Conservation (phyloP, 2,888 invertebrate species). For the Anodontia alba region DNA sequence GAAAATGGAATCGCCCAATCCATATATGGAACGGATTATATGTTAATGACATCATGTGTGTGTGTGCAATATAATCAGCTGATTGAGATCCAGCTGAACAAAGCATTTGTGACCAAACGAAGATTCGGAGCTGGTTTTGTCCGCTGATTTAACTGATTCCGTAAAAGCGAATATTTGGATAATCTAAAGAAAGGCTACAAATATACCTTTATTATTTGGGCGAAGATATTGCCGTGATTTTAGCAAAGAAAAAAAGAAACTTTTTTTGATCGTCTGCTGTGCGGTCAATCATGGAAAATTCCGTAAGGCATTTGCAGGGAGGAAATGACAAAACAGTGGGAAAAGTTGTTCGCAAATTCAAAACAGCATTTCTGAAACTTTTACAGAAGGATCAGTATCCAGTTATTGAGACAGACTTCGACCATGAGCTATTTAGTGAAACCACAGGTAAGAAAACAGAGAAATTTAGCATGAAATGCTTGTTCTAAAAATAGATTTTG, state of each 20-base stretch:
- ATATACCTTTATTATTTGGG: too few relatives aligned
- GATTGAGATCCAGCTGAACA: constrained; percentile 21
- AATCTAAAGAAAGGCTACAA: too few relatives aligned
- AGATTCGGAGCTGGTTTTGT: too few relatives aligned
- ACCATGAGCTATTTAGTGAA: constrained; percentile 34
- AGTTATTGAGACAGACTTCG: constrained; percentile 65
- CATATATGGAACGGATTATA: constrained; percentile 29
- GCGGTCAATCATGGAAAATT: constrained; percentile 44
- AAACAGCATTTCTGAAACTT: constrained; percentile 47
- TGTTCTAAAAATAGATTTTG: constrained; percentile 2
- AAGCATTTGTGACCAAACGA: constrained; percentile 11
- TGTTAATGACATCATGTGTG: constrained; percentile 11
- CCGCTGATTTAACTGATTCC: too few relatives aligned
- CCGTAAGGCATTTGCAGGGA: constrained; percentile 26
- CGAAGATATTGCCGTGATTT: too few relatives aligned
- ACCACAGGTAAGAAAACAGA: constrained; percentile 52
- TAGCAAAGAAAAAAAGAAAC: background rate
- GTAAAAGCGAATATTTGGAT: too few relatives aligned
- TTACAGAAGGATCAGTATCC: constrained; percentile 43
- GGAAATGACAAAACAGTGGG: constrained; percentile 46
- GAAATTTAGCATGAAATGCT: background rate
- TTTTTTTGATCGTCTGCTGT: constrained; percentile 35
- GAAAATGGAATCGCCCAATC: constrained; percentile 14
- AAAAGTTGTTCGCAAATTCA: constrained; percentile 59
- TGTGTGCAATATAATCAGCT: constrained; percentile 32